Evolutionary conservation across 2,888 invertebrate species (phyloP), one percentile per base, ranked within the genome.

Genomic region (Philereme transversata): DNA sequence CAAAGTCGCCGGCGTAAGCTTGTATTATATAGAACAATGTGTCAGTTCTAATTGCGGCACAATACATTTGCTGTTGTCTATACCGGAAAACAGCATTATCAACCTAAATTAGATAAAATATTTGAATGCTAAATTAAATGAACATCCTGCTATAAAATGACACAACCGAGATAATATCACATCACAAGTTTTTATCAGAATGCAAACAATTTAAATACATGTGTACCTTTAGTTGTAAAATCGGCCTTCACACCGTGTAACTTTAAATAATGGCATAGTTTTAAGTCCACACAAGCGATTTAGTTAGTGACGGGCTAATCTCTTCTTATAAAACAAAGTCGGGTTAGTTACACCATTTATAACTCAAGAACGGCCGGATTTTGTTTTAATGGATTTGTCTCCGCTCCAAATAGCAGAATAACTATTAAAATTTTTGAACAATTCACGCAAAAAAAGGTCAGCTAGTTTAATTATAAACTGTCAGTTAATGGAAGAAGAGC

Each of bases 181-280:
- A 43, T 10, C 44, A 44, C 8, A 56, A 35, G 11, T 51, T 49
- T 48, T 44, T 49, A 56, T 56, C 50, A 50, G 38, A 43, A 5
- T 40, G 10, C 40, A 51, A 57, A 58, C 58, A 59, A 53, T 35
- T 44, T 35, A 8, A 10, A 58, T 8, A 38, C 43, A 48, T 33
- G 52, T 59, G 52, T 52, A 10, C 51, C 43, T 48, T 52, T 44
- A 49, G 41, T 45, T 36, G 33, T 33, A 54, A 45, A 11, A 54
- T 22, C 11, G 59, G 11, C 53, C 59, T 59, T 59, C 53, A 45
- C 58, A 52, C 35, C 4, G 7, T 3, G 43, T 52, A 33, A 35
- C 5, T 58, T 44, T 53, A 11, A 38, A 53, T 40, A 59, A 11
- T 22, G 47, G 9, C 8, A 33, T 47, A 11, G 4, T 40, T 40